Percentiles rank a stretch among this genome's conserved stretches.
These are phyloP conservation scores for Eumeta japonica DNA, from an alignment of 1,140 invertebrate species.

Conservation along the genomic window DNA sequence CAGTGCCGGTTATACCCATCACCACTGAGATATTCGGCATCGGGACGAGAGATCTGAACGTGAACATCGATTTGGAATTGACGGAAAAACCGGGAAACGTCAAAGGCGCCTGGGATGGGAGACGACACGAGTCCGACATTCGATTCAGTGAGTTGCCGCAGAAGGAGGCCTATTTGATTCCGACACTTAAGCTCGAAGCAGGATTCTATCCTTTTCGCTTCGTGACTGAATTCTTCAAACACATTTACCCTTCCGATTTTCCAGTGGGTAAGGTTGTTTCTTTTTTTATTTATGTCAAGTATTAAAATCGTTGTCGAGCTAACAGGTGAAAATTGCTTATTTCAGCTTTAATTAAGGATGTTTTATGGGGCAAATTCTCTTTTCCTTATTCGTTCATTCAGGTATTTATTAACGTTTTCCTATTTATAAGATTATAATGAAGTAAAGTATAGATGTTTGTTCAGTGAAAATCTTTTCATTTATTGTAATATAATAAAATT, in stretches of 20 bases:
- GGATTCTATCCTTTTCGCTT: slow-evolving; percentile 45
- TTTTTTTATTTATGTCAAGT: not conserved
- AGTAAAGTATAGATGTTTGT: too few species aligned
- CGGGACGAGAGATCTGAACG: slow-evolving; percentile 18
- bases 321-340: slow-evolving; percentile 9
- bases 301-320: slow-evolving; percentile 3
- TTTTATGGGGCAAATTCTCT: slow-evolving; percentile 39
- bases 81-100: slow-evolving; percentile 34
- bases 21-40: slow-evolving; percentile 34
- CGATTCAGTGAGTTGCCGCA: slow-evolving; percentile 45
- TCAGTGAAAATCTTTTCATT: too few species aligned
- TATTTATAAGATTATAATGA: too few species aligned
- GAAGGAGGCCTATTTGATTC: slow-evolving; percentile 46
- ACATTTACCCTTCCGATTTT: slow-evolving; percentile 47
- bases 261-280: slow-evolving; percentile 39
- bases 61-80: slow-evolving; percentile 22
- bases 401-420: too few species aligned
- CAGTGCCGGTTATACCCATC: slow-evolving; percentile 21
- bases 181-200: slow-evolving; percentile 40
- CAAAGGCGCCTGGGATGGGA: slow-evolving; percentile 29
- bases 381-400: slow-evolving; percentile 48
- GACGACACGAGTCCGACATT: slow-evolving; percentile 42
- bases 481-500: too few species aligned
- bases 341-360: slow-evolving; percentile 45
- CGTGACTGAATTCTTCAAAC: slow-evolving; percentile 43